Percentiles rank a stretch among this genome's conserved stretches.
These are phyloP conservation scores for Antheraea yamamai DNA, from an alignment of 2,888 invertebrate species.

Conservation along the genomic window DNA sequence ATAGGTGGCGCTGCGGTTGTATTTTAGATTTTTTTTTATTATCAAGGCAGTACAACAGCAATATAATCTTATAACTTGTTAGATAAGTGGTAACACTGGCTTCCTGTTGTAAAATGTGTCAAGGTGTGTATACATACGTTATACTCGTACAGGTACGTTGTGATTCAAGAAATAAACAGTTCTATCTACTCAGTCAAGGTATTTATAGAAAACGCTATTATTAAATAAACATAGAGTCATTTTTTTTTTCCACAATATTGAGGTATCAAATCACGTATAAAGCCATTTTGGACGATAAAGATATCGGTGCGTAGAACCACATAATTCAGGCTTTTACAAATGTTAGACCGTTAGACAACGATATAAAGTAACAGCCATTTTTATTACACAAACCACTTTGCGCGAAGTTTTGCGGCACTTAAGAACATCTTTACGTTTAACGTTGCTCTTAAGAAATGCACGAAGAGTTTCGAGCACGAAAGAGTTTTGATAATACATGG, in stretches of 20 bases:
- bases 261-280: not conserved
- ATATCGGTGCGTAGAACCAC: not conserved
- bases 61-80: no score
- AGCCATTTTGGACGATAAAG: not conserved
- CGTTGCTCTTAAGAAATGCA: constrained; percentile 6
- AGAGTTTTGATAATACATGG: not conserved
- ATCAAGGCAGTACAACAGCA: no score
- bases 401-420: constrained; percentile 33
- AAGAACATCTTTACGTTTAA: constrained; percentile 5
- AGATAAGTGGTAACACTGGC: no score
- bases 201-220: no score
- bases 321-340: constrained; percentile 2
- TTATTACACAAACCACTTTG: constrained; percentile 53
- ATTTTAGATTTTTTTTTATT: no score
- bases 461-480: not conserved
- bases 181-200: no score
- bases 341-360: not conserved
- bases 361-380: constrained; percentile 40
- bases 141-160: no score
- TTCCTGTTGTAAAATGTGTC: no score
- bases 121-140: no score
- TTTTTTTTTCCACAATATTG: not conserved
- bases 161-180: no score
- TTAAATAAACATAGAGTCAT: no score
- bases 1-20: no score